phyloP scores from a whole-genome alignment of 1,140 invertebrate species.

The Drosophila sproati region DNA sequence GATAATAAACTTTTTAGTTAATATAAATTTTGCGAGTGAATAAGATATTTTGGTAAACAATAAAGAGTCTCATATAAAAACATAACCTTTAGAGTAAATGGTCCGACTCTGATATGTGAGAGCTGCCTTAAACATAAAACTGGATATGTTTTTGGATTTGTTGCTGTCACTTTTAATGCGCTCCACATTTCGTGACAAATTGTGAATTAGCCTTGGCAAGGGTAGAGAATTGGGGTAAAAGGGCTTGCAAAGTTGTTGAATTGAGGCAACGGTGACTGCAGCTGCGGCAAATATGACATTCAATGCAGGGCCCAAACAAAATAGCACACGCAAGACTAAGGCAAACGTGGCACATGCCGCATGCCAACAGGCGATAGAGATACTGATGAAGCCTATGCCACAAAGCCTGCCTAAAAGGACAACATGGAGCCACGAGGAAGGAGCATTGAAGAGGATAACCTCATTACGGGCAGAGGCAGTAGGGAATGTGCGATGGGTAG shows the following conservation, averaged over 20 bases:
- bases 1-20: no score
- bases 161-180: neutral
- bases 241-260: conserved; percentile 15
- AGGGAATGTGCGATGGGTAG: neutral
- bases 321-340: conserved; percentile 39
- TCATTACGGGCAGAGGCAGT: conserved; percentile 10
- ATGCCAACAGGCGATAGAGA: conserved; percentile 25
- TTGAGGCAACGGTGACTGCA: conserved; percentile 36
- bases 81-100: no score
- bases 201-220: neutral
- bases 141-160: neutral
- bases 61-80: no score
- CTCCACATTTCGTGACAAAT: neutral
- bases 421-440: conserved; percentile 1
- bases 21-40: no score
- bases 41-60: no score
- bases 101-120: neutral
- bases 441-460: conserved; percentile 2
- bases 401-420: conserved; percentile 51
- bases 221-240: neutral
- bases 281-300: conserved; percentile 49
- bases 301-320: conserved; percentile 46
- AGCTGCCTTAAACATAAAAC: neutral
- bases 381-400: conserved; percentile 35
- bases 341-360: conserved; percentile 67